Evolutionary conservation across 2,888 invertebrate species (phyloP).

Genomic region (Leucozona laternaria): DNA sequence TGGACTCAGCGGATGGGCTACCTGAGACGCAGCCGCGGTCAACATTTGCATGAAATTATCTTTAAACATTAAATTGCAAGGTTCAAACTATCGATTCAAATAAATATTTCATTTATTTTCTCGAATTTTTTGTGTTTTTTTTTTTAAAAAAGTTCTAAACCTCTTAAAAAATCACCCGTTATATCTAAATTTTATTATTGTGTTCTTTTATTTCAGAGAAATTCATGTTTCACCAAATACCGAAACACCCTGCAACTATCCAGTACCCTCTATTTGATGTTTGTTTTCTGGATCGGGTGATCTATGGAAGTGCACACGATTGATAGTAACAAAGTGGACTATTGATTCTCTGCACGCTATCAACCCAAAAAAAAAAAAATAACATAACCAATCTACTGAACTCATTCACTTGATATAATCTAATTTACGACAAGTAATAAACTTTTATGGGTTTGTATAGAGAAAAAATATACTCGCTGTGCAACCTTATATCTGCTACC

Average conservation of each 20-base stretch:
- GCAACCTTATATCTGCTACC: slow-evolving; percentile 55
- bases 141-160: no score
- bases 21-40: no score
- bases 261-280: background rate
- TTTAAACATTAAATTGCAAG: no score
- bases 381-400: slow-evolving; percentile 32
- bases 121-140: no score
- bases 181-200: no score
- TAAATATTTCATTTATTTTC: no score
- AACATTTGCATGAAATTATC: no score
- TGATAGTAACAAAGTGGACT: slow-evolving; percentile 62
- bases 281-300: slow-evolving; percentile 41
- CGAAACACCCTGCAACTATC: slow-evolving; percentile 3
- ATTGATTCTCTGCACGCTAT: slow-evolving; percentile 49
- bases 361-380: background rate
- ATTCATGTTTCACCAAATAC: background rate
- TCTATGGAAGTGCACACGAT: slow-evolving; percentile 59
- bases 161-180: no score
- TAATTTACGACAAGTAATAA: slow-evolving; percentile 74
- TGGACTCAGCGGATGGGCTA: no score
- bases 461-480: slow-evolving; percentile 21
- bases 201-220: background rate
- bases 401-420: slow-evolving; percentile 60
- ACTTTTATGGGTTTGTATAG: slow-evolving; percentile 62
- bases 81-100: no score